Conservation (phyloP, 2,888 invertebrate genomes). For the Lycaena phlaeas region DNA sequence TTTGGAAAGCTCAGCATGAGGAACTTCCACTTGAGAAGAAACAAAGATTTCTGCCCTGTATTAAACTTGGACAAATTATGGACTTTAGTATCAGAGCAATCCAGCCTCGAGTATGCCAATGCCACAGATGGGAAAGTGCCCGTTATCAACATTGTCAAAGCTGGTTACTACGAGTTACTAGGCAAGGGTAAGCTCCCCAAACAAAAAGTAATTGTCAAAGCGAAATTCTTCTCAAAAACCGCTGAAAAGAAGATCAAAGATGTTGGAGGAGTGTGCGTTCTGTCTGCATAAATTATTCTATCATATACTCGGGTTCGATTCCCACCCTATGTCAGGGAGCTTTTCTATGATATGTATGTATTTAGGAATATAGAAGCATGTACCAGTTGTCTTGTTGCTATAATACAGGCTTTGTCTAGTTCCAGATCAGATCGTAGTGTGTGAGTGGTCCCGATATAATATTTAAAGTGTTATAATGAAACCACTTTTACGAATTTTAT, state of each 20-base stretch:
- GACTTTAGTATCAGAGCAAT: conserved; percentile 95
- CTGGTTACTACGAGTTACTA: conserved; percentile 97
- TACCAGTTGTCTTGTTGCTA: too few relatives aligned
- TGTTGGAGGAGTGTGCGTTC: conserved; percentile 96
- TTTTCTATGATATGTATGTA: too few relatives aligned
- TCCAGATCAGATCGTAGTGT: too few relatives aligned
- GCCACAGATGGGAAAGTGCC: conserved; percentile 92
- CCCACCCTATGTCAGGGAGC: too few relatives aligned
- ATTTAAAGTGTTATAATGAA: too few relatives aligned
- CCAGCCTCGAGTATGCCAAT: conserved; percentile 86
- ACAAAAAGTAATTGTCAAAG: conserved; percentile 98
- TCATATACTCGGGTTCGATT: too few relatives aligned
- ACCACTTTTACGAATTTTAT: too few relatives aligned
- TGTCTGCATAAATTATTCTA: conserved; percentile 91
- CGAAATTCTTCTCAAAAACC: conserved; percentile 97
- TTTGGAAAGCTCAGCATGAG: conserved; percentile 99
- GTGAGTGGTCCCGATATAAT: too few relatives aligned
- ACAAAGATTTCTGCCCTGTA: conserved; percentile 93
- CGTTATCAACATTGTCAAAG: conserved; percentile 95
- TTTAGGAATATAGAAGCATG: too few relatives aligned
- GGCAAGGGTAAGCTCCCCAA: conserved; percentile 97
- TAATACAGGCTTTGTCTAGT: too few relatives aligned
- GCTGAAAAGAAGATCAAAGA: conserved; percentile 98
- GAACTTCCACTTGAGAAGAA: conserved; percentile 94
- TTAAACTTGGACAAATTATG: conserved; percentile 97